A percentile compares a stretch with the other conserved stretches of the same genome.
Evolutionary conservation across 2,113 vertebrate genomes (phyloP).

Genomic region (Anoura caudifer): DNA sequence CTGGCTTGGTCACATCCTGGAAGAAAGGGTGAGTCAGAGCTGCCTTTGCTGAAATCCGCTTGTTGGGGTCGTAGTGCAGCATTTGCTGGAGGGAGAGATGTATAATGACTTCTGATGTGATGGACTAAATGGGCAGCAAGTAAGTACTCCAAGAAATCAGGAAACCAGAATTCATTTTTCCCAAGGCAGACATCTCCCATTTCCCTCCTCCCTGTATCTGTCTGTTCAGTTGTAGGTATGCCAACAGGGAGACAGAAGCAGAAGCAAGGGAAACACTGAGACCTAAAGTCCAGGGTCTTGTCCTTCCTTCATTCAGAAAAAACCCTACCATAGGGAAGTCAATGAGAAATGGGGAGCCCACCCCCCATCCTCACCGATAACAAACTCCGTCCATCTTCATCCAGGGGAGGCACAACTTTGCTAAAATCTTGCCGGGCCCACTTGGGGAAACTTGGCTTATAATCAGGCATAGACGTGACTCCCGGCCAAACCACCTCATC

Average conservation of each 20-base stretch:
- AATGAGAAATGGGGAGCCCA: not conserved
- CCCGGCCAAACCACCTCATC: slow-evolving; percentile 93
- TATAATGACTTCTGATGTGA: not conserved
- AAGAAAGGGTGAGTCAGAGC: slow-evolving; percentile 93
- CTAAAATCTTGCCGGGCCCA: slow-evolving; percentile 93
- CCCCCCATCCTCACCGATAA: slow-evolving; percentile 84
- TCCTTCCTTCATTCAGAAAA: not conserved
- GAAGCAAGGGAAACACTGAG: not conserved
- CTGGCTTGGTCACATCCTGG: slow-evolving; percentile 91
- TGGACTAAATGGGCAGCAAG: not conserved
- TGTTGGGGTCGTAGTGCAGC: slow-evolving; percentile 95
- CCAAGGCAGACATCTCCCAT: not conserved
- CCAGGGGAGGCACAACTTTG: slow-evolving; percentile 92
- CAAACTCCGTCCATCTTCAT: slow-evolving; percentile 92
- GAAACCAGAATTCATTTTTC: slow-evolving; percentile 14
- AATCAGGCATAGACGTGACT: slow-evolving; percentile 95
- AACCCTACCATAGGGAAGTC: not conserved
- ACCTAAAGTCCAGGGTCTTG: not conserved
- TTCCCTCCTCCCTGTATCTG: slow-evolving; percentile 39
- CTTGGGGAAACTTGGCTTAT: slow-evolving; percentile 95
- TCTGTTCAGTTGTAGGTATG: not conserved
- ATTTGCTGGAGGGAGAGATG: slow-evolving; percentile 86
- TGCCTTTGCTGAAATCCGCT: slow-evolving; percentile 94
- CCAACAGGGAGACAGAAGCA: not conserved
- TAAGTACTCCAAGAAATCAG: not conserved